Evolutionary conservation across 2,888 invertebrate species (phyloP), one percentile per base, ranked within the genome.

Genomic region (Leucophora obtusa): DNA sequence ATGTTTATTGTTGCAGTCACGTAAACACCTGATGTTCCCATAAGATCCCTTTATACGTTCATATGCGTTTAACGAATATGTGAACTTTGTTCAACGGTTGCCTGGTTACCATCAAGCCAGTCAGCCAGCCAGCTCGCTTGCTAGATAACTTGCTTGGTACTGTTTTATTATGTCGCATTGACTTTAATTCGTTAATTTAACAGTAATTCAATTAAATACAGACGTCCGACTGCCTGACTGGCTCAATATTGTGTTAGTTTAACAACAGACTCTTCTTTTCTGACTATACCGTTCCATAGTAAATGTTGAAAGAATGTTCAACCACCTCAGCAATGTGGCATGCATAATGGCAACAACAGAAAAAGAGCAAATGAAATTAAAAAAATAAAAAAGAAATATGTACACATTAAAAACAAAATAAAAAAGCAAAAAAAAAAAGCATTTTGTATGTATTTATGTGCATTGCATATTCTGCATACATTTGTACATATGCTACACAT

Each of bases 171-270:
- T 62, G 65, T 77, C 66, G 77, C 62, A 77, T 62, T 66, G 77
- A 77, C 71, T 68, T 71, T 60, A 77, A 77, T 77, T 77, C 77
- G 66, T 77, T 77, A 70, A 77, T 71, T 77, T 77, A 66, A 77
- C 71, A 66, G 71, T 77, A 77, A 77, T 77, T 77, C 71, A 77
- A 77, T 77, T 77, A 72, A 77, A 71, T 66, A 47, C 66, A 71
- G 66, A 77, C 66, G 54, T 54, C 50, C 47, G 24, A 54, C 59
- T 65, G 63, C 50, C 24, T 17, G 38, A 63, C 69, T 63, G 35
- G 51, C 18, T 69, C 38, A 56, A 24, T 58, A 18, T 38, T n/a
- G 63, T 51, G 35, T 38, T 24, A 15, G 11, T 58, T 38, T 14
- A 56, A 63, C 53, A 71, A 69, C 60, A 59, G 59, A 59, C 10